These are phyloP conservation scores for Rapana venosa DNA, from an alignment of 2,888 invertebrate species.

Conservation along the genomic window DNA sequence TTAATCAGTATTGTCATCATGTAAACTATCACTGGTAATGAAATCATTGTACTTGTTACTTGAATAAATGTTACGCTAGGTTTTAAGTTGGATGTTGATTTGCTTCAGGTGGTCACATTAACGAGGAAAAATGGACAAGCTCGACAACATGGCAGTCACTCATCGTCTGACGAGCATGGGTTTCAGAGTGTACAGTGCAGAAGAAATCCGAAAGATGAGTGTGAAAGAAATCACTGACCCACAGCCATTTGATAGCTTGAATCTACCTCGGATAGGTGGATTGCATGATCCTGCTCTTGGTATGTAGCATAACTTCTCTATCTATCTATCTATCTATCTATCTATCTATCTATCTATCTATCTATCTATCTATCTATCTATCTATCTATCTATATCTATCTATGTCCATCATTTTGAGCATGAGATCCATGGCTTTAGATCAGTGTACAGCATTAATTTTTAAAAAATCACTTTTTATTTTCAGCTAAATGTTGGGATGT, in stretches of 20 bases:
- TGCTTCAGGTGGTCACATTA: not conserved
- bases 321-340: not conserved
- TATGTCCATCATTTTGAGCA: too few species aligned
- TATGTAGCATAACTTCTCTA: constrained; percentile 60
- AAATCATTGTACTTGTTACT: not conserved
- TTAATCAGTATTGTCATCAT: not conserved
- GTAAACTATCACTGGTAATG: not conserved
- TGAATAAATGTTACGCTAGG: not conserved
- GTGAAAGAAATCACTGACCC: constrained; percentile 89
- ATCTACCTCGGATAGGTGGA: constrained; percentile 90
- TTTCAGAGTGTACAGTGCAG: constrained; percentile 87
- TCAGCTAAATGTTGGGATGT: too few species aligned
- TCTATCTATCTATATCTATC: not conserved
- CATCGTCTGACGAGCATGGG: constrained; percentile 57
- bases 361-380: not conserved
- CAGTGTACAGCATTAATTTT: too few species aligned
- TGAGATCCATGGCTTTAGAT: too few species aligned
- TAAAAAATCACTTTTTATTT: too few species aligned
- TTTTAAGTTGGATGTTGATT: not conserved
- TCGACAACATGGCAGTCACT: not conserved
- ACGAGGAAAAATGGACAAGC: constrained; percentile 12
- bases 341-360: not conserved
- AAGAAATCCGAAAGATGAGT: constrained; percentile 89
- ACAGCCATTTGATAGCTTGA: constrained; percentile 88
- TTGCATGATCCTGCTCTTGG: constrained; percentile 93